These are phyloP conservation scores for Rhegmatorhina hoffmannsi DNA, from an alignment of 2,113 vertebrate genomes.

Conservation along the genomic window DNA sequence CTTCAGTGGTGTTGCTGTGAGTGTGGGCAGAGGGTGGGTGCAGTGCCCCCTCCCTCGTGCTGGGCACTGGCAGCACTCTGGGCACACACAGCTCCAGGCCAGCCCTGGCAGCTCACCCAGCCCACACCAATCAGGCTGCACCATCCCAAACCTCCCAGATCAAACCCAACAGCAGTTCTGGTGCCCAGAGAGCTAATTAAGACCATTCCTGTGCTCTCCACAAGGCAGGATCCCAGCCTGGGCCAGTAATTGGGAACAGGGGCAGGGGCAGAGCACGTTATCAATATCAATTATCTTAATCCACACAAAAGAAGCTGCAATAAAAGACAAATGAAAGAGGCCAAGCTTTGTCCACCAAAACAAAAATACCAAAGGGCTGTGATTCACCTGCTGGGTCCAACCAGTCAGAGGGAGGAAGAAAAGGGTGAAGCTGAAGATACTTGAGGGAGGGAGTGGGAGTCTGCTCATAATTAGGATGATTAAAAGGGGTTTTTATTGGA, in stretches of 20 bases:
- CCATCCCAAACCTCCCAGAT: slow-evolving; percentile 33
- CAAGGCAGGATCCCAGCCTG: background rate
- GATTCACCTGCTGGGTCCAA: slow-evolving; percentile 8
- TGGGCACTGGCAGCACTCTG: background rate
- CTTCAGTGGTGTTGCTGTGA: background rate
- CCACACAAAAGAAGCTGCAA: background rate
- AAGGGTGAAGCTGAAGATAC: background rate
- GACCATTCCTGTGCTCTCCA: slow-evolving; percentile 38
- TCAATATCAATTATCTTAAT: slow-evolving; percentile 62
- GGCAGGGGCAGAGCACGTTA: slow-evolving; percentile 12
- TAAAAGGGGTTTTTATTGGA: slow-evolving; percentile 31
- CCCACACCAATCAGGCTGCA: slow-evolving; percentile 10
- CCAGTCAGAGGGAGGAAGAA: background rate
- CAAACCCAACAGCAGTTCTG: slow-evolving; percentile 23
- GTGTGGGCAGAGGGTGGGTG: background rate
- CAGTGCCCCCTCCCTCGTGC: background rate
- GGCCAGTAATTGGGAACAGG: slow-evolving; percentile 23
- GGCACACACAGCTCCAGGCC: background rate
- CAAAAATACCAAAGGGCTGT: background rate
- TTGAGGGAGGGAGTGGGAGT: background rate
- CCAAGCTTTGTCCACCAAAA: background rate
- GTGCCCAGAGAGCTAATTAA: slow-evolving; percentile 49
- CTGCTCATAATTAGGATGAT: slow-evolving; percentile 56
- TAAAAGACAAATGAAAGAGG: background rate
- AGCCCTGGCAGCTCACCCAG: background rate